phyloP scores from a whole-genome alignment of 1,140 invertebrate species.

The Aplysia californica region DNA sequence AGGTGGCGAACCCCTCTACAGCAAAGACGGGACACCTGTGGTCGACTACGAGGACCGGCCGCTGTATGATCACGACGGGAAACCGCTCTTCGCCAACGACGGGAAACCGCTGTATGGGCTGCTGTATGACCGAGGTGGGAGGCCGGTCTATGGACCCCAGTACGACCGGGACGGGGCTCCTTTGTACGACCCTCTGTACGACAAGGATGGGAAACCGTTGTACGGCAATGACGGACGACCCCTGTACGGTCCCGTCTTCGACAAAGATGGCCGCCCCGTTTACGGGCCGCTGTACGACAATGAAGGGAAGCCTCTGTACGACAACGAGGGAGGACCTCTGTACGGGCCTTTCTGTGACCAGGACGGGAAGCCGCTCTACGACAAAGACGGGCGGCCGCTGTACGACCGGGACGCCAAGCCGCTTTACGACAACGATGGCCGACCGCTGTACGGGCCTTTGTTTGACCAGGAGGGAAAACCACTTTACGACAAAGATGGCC shows the following conservation, averaged over 20 bases:
- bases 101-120: background rate
- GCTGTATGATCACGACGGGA: background rate
- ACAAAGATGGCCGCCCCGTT: background rate
- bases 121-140: background rate
- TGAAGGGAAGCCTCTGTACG: background rate
- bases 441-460: too few species aligned
- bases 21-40: background rate
- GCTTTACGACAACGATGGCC: background rate
- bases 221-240: background rate
- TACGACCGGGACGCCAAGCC: background rate
- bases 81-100: background rate
- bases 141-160: background rate
- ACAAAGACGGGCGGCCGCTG: background rate
- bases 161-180: background rate
- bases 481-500: background rate
- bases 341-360: background rate
- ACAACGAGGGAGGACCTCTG: background rate
- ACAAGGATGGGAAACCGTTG: background rate
- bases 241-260: background rate
- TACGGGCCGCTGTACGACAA: background rate
- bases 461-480: too few species aligned
- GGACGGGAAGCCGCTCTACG: background rate
- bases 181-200: background rate
- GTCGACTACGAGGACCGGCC: background rate
- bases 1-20: background rate